Base-by-base conservation (phyloP, 2,888 invertebrate species). In the Scaptomyza caliginosa region DNA sequence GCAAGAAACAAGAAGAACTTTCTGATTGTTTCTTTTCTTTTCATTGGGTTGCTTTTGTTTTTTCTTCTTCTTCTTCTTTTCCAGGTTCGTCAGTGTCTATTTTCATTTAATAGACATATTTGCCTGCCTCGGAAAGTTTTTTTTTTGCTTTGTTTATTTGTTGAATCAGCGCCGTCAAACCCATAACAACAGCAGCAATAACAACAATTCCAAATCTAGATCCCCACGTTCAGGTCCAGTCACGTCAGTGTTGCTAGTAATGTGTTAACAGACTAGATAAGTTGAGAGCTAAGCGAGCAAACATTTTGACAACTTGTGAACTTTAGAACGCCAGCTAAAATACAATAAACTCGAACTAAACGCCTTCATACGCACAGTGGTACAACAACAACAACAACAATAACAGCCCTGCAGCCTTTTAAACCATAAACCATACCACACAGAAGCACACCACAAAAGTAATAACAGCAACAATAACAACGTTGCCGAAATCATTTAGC, bases 261-360 rank as follows among this genome's bases (percentile, higher is more conserved):
- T 86, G 77, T 81, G 86, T 83, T 86, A 83, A 79, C 87, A 66
- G 60, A 71, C 54, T 48, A 80, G 86, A 86, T 80, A 84, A 77
- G 60, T 77, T 60, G 45, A 66, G 52, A 28, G 28, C 55, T 50
- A 52, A 62, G 46, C 46, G 56, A 62, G 63, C 78, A 86, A 83
- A 88, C 83, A 82, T 88, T 86, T 88, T 88, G 88, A 88, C 89
- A 89, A 87, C 76, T 87, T 89, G 89, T 87, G 88, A 88, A 82
- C 77, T 80, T 79, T 82, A 59, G 69, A 77, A 77, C 65, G 77
- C 69, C 67, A 85, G 58, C 49, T n/a, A 23, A 21, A 17, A 11
- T 16, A 6, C 17, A n/a, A 24, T 4, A 10, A 48, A 39, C 28
- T 16, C 26, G 16, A 23, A 28, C 34, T 26, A 13, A 21, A 30